These are phyloP conservation scores for Gallinago nigripennis DNA, from an alignment of 2,797 vertebrate species.

Conservation along the genomic window DNA sequence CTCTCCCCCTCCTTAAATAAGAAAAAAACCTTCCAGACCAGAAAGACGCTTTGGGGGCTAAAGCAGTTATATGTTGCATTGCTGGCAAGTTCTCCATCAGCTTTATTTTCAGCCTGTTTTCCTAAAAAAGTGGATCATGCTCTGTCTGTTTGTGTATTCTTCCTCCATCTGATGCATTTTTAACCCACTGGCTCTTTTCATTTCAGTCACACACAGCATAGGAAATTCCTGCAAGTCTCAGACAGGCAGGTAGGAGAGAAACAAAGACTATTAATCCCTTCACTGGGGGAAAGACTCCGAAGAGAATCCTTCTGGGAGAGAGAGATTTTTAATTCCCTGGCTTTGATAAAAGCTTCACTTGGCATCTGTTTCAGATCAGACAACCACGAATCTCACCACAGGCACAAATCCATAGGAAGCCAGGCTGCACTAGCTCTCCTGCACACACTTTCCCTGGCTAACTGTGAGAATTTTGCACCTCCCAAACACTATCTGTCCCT, in stretches of 20 bases:
- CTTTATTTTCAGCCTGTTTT: not conserved
- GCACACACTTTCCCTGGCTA: slow-evolving; percentile 21
- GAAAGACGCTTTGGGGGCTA: not conserved
- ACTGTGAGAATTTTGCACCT: slow-evolving; percentile 44
- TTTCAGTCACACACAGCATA: slow-evolving; percentile 7
- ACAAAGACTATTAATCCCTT: not conserved
- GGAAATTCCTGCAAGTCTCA: not conserved
- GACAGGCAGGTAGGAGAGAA: slow-evolving; percentile 7
- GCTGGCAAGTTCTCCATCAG: not conserved
- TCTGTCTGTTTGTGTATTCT: not conserved
- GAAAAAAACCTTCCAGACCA: not conserved
- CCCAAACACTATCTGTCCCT: slow-evolving; percentile 1
- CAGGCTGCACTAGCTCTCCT: not conserved
- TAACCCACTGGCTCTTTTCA: not conserved
- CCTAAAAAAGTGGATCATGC: fast-evolving
- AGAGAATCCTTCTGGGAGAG: slow-evolving; percentile 10
- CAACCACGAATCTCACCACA: slow-evolving; percentile 1
- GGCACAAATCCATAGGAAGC: slow-evolving; percentile 31
- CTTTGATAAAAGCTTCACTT: slow-evolving; percentile 35
- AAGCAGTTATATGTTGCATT: not conserved
- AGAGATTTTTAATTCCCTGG: slow-evolving; percentile 32
- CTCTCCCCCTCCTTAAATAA: not conserved
- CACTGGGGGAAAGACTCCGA: not conserved
- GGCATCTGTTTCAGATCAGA: slow-evolving; percentile 57
- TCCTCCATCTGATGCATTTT: not conserved